Base-by-base conservation (phyloP, 2,113 vertebrate genomes). In the Hirundichthys speculiger region DNA sequence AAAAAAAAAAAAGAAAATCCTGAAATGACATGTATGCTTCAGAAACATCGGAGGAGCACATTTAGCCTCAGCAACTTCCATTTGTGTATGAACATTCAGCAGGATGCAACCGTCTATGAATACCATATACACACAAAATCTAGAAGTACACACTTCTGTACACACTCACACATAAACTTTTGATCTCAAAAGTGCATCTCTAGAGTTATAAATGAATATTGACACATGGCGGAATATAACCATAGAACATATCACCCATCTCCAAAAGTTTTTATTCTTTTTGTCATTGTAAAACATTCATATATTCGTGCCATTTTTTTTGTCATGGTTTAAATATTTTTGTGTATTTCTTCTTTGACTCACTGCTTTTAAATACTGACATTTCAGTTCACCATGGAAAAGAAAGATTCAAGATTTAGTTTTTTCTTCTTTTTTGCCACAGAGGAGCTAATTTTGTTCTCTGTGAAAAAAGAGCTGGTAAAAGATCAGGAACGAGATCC, bases 311-410 rank as follows among this genome's bases (percentile, higher is more conserved):
- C 12, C 13, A 2, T 45, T 3, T 14, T 14, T 4, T 47, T 47
- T 3, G 13, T 38, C 20, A 24, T 45, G 19, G 25, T 18, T 41
- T 63, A 3, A 66, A 43, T 27, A 46, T 54, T 21, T 21, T 4
- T 73, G 58, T 61, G 53, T 73, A 52, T 49, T 34, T 51, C 39
- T 42, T 49, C 49, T 73, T 64, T 54, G 10, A 78, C 12, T 24
- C 51, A 42, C 34, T 73, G 48, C 60, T 66, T 48, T 58, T 34
- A 30, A 66, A 61, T 42, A 42, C 34, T 21, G 22, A 76, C 34
- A 18, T 53, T 55, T 82, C 63, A 56, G 42, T 43, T 51, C 16
- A 52, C 10, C 5, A 20, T 34, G 38, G 15, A 63, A 64, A 84
- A 81, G 46, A 20, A 53, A 68, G 10, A 56, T 65, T 50, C 55